phyloP scores from a whole-genome alignment of 2,888 invertebrate genomes.

The Spodoptera picta region DNA sequence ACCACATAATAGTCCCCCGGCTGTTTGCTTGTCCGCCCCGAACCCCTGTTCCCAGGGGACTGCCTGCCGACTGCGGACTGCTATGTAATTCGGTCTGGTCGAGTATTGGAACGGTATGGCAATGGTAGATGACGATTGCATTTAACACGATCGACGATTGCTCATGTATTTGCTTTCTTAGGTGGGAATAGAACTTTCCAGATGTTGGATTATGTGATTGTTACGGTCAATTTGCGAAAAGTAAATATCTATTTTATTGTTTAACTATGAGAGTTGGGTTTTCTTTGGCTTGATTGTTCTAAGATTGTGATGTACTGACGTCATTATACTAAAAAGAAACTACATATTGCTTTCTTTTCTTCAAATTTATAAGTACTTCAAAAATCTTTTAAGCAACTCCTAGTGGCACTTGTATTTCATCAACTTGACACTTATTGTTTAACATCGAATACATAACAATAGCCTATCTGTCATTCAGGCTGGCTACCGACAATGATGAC shows the following conservation, averaged over 20 bases:
- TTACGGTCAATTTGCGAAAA: neutral
- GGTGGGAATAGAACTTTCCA: neutral
- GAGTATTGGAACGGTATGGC: slow-evolving; percentile 38
- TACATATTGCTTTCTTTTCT: no score
- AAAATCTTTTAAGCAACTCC: neutral
- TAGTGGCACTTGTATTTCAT: neutral
- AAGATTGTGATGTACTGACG: no score
- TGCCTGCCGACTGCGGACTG: slow-evolving; percentile 15
- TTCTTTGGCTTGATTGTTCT: no score
- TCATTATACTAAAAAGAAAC: no score
- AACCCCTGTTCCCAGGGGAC: slow-evolving; percentile 18
- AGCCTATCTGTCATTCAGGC: neutral
- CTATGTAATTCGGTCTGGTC: slow-evolving; percentile 43
- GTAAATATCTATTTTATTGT: no score
- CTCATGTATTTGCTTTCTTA: slow-evolving; percentile 28
- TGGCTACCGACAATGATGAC: neutral
- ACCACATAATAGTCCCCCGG: slow-evolving; percentile 24
- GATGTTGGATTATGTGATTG: slow-evolving; percentile 1
- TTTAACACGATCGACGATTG: slow-evolving; percentile 30
- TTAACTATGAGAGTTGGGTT: no score
- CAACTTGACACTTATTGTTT: no score
- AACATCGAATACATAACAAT: no score
- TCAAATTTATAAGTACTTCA: neutral
- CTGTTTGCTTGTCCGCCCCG: slow-evolving; percentile 26
- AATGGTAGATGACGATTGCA: slow-evolving; percentile 31